Percentiles rank a stretch among this genome's conserved stretches.
phyloP scores from a whole-genome alignment of 2,113 vertebrate species.

The Trematomus loennbergii region DNA sequence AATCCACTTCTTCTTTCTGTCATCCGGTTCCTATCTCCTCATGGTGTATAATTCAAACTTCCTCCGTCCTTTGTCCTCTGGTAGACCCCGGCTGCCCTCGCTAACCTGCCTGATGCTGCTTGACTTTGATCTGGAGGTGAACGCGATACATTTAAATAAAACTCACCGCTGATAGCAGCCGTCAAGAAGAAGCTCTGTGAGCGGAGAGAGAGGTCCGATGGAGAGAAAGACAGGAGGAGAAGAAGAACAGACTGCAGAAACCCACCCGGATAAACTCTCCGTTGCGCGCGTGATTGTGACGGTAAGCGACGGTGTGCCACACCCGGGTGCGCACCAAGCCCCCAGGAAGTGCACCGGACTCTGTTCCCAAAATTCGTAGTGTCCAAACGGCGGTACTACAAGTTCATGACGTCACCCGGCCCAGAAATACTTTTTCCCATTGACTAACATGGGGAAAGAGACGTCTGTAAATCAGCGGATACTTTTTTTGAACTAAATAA shows the following conservation, averaged over 20 bases:
- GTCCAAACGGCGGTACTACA: no score
- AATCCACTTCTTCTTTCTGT: background rate
- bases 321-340: slow-evolving; percentile 43
- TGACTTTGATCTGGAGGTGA: background rate
- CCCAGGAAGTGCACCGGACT: no score
- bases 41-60: background rate
- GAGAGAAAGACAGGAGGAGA: slow-evolving; percentile 15
- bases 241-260: background rate
- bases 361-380: no score
- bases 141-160: no score
- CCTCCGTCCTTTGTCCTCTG: background rate
- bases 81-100: background rate
- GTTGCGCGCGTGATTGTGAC: slow-evolving; percentile 28
- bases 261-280: slow-evolving; percentile 32
- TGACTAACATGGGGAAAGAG: no score
- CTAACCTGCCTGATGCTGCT: slow-evolving; percentile 27
- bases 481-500: no score
- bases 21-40: background rate
- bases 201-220: background rate
- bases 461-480: no score
- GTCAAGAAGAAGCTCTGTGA: slow-evolving; percentile 22
- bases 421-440: no score
- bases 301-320: slow-evolving; percentile 46
- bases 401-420: no score
- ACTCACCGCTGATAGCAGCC: slow-evolving; percentile 63